Evolutionary conservation across 2,113 vertebrate species (phyloP).

Genomic region (Anas platyrhynchos): DNA sequence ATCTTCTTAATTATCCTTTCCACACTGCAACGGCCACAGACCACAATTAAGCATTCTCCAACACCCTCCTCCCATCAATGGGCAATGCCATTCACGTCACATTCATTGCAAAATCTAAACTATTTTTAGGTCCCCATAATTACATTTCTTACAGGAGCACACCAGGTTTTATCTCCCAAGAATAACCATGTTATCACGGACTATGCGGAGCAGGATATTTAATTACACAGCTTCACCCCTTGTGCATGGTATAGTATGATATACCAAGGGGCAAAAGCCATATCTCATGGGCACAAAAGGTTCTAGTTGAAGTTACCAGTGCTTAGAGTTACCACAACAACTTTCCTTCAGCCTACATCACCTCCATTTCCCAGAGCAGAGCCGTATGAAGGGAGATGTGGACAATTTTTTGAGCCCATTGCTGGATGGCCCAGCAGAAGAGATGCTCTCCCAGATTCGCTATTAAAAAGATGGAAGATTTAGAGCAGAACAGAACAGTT

Average conservation of each 20-base stretch:
- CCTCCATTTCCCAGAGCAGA: not conserved
- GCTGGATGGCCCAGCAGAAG: not conserved
- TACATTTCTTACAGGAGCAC: not conserved
- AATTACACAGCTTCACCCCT: not conserved
- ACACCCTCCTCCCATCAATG: not conserved
- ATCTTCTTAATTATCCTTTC: not conserved
- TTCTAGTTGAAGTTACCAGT: not conserved
- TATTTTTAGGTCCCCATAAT: not conserved
- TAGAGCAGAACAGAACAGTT: no score
- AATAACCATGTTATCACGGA: no score
- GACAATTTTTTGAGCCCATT: not conserved
- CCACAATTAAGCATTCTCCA: not conserved
- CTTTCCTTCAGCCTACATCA: not conserved
- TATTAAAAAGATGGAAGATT: not conserved
- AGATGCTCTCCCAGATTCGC: not conserved
- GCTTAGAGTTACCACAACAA: not conserved
- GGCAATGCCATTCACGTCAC: not conserved
- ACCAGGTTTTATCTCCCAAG: not conserved
- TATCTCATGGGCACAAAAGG: not conserved
- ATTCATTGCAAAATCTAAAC: constrained; percentile 11
- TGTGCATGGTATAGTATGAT: not conserved
- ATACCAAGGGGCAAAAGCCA: not conserved
- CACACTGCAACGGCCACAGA: not conserved
- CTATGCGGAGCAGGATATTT: not conserved
- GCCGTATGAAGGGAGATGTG: accelerated